Evolutionary conservation across 2,113 vertebrate genomes (phyloP).

Genomic region (Psophia crepitans): DNA sequence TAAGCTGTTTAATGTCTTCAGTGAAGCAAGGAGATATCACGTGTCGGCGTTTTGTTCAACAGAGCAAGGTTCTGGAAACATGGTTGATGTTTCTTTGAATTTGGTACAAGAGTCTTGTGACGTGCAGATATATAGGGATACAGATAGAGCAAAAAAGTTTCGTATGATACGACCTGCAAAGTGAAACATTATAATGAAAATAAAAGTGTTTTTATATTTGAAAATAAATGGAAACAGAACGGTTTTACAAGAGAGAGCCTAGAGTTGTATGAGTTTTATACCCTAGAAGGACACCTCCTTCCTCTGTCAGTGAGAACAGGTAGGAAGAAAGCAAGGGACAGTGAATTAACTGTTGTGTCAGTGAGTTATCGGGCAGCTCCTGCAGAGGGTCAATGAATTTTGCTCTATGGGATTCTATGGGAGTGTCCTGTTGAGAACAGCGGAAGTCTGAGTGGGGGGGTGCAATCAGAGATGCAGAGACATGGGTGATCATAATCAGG

Average conservation of each 20-base stretch:
- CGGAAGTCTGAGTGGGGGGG: neutral
- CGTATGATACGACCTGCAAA: neutral
- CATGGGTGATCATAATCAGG: neutral
- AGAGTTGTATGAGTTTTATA: neutral
- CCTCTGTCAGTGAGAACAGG: neutral
- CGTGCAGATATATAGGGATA: neutral
- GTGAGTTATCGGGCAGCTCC: neutral
- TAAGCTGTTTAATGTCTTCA: neutral
- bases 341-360: neutral
- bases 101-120: neutral
- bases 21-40: neutral
- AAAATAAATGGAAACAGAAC: neutral
- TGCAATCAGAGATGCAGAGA: neutral
- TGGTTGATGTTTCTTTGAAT: neutral
- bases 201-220: neutral
- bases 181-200: neutral
- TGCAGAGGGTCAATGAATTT: neutral
- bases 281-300: neutral
- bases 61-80: neutral
- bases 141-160: neutral
- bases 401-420: neutral
- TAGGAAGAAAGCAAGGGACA: neutral
- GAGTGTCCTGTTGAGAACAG: neutral
- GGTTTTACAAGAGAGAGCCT: neutral
- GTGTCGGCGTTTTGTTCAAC: neutral